Evolutionary conservation across 2,797 vertebrate species (phyloP).

Genomic region (Chloroceryle amazona): DNA sequence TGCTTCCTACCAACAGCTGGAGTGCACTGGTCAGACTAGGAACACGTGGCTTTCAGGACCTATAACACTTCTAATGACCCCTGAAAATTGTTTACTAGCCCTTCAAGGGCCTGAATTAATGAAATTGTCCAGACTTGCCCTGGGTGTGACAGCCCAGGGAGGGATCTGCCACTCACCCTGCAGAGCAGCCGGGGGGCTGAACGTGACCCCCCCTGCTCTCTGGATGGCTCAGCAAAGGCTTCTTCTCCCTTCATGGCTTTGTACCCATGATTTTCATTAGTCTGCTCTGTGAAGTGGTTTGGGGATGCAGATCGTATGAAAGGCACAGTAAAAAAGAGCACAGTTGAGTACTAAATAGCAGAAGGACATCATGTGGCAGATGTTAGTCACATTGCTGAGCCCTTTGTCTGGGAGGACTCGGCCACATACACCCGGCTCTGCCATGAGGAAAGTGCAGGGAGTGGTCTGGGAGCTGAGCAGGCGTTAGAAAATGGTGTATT

Average conservation of each 20-base stretch:
- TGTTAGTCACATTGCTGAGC: not conserved
- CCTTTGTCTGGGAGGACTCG: not conserved
- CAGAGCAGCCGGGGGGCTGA: not conserved
- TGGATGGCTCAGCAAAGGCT: not conserved
- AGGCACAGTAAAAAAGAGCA: not conserved
- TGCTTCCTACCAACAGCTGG: rapidly evolving
- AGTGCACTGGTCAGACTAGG: rapidly evolving
- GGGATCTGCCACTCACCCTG: not conserved
- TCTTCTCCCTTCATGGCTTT: not conserved
- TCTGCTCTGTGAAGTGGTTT: constrained; percentile 55
- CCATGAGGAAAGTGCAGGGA: rapidly evolving
- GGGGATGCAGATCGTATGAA: not conserved
- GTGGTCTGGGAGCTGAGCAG: not conserved
- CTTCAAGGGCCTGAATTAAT: not conserved
- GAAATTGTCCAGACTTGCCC: not conserved
- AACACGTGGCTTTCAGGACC: not conserved
- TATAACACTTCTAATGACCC: not conserved
- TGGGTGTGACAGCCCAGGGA: not conserved
- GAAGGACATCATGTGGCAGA: constrained; percentile 14
- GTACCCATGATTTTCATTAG: not conserved
- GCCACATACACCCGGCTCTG: not conserved
- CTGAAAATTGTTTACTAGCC: not conserved
- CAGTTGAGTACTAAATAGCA: not conserved
- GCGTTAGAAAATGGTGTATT: rapidly evolving
- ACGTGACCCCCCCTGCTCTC: not conserved